Conservation (phyloP, 2,888 invertebrate genomes). For the Monochamus alternatus region DNA sequence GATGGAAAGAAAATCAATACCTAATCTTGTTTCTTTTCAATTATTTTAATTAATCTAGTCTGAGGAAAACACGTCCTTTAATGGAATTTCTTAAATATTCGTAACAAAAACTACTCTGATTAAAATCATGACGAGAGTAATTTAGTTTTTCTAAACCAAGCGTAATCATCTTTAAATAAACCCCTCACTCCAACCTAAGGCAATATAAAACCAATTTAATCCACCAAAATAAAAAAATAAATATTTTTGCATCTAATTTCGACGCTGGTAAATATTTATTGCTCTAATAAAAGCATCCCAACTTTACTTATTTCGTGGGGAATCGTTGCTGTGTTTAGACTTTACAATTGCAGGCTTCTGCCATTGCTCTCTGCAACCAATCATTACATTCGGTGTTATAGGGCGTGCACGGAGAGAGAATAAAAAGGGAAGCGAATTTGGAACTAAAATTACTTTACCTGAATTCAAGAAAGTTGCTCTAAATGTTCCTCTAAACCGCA, state of each 20-base stretch:
- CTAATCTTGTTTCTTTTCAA: too few species aligned
- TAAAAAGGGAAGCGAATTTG: slow-evolving; percentile 4
- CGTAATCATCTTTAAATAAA: neutral
- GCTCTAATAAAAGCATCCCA: too few species aligned
- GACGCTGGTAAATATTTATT: too few species aligned
- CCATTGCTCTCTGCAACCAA: neutral
- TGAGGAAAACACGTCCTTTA: too few species aligned
- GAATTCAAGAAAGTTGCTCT: slow-evolving; percentile 6
- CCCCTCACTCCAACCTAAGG: neutral
- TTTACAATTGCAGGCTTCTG: slow-evolving; percentile 5
- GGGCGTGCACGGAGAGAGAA: neutral
- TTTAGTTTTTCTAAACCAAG: neutral
- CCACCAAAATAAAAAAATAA: neutral
- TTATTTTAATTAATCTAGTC: too few species aligned
- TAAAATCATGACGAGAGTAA: neutral
- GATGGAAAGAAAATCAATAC: neutral
- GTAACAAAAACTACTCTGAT: neutral
- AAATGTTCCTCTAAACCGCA: slow-evolving; percentile 20
- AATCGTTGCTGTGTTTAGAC: neutral
- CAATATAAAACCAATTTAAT: neutral
- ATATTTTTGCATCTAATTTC: too few species aligned
- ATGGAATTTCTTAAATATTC: neutral
- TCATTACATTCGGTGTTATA: neutral
- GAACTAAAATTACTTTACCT: slow-evolving; percentile 12
- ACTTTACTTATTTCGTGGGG: neutral